Evolutionary conservation across 2,113 vertebrate genomes (phyloP), one percentile per base, ranked within the genome.

Genomic region (Corapipo altera): DNA sequence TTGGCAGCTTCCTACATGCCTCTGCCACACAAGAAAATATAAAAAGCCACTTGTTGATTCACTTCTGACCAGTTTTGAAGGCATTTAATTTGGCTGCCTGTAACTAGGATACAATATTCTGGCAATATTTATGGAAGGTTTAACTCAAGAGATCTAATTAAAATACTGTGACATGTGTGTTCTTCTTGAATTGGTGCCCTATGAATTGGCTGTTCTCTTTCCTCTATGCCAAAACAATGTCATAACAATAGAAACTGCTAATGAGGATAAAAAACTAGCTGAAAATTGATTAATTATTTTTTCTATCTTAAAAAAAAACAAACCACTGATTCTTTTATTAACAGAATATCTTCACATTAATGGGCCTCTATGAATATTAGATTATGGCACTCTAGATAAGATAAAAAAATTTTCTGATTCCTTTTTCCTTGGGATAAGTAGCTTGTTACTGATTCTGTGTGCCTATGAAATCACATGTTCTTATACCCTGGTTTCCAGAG

Each of bases 131-230:
- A 86, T 41, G 81, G 48, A 65, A 88, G 92, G 7, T 62, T 97
- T 84, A 96, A 85, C 91, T 97, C 93, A 58, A 88, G 96, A 98
- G 92, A 96, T 96, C 94, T 97, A 97, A 98, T 98, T 98, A 97
- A 97, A 98, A 96, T 88, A 94, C 75, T 92, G 58, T 90, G 93
- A 95, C 83, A 86, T 44, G 84, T 55, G 83, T 95, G 81, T 49
- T 96, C 39, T 66, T 93, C 70, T 92, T 96, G 94, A 96, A 93
- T 82, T 79, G 52, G 54, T 95, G 80, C 96, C 91, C 89, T 95
- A 57, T 91, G 77, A 95, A 92, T 91, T 86, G 91, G 58, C 74
- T 96, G 70, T 67, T 96, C 82, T 85, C 43, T 76, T 91, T 92
- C 85, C 54, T 83, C 35, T 62, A 49, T 80, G 95, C 75, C 95